Percentiles rank a stretch among this genome's conserved stretches.
These are phyloP conservation scores for Malurus elegans DNA, from an alignment of 2,113 vertebrate genomes.

Conservation along the genomic window DNA sequence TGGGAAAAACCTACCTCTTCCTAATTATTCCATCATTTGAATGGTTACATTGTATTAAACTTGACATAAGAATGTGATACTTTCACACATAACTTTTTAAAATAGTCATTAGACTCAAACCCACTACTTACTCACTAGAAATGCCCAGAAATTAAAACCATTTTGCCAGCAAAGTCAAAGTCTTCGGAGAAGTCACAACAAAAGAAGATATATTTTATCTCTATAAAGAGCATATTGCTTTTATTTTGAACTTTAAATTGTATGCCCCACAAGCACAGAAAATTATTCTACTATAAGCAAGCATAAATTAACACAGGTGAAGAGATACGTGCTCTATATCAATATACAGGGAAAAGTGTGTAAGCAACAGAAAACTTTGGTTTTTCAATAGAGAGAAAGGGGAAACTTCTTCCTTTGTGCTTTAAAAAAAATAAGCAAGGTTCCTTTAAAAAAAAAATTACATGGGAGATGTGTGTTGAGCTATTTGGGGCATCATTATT, in stretches of 20 bases:
- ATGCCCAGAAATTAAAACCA: background rate
- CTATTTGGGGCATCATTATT: conserved; percentile 56
- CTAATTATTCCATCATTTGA: background rate
- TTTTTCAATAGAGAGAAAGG: background rate
- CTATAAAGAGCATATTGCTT: background rate
- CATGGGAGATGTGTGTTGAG: background rate
- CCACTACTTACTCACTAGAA: background rate
- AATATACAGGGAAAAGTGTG: background rate
- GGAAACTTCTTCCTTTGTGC: background rate
- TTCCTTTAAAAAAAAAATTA: background rate
- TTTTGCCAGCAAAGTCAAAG: background rate
- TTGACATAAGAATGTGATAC: background rate
- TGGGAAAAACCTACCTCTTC: background rate
- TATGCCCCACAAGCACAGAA: background rate
- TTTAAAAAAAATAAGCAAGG: background rate
- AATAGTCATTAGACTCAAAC: background rate
- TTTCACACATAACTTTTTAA: background rate
- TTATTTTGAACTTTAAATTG: background rate
- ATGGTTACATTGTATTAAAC: background rate
- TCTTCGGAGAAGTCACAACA: background rate
- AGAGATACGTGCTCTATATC: background rate
- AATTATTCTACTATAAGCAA: background rate
- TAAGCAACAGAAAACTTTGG: background rate
- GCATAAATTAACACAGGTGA: background rate
- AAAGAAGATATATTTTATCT: background rate